Evolutionary conservation across 2,888 invertebrate genomes (phyloP).

Genomic region (Liopterus haemorrhoidalis): DNA sequence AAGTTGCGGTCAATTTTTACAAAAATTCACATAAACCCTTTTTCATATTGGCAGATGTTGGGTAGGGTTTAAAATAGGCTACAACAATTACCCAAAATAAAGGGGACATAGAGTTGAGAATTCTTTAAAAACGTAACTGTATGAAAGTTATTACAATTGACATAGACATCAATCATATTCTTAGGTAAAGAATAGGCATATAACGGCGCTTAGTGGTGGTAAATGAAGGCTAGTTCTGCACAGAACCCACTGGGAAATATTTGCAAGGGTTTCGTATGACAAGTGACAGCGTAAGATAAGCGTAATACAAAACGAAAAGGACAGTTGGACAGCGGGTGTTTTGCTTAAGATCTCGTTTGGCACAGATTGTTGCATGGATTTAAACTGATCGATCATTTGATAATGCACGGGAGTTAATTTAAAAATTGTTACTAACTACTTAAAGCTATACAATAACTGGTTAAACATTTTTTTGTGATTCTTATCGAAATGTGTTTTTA

Average conservation of each 20-base stretch:
- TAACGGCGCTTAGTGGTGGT: constrained; percentile 13
- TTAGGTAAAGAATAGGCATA: not conserved
- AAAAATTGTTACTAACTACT: no score
- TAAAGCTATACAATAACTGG: no score
- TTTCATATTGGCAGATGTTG: constrained; percentile 13
- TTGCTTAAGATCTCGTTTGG: no score
- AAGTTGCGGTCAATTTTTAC: constrained; percentile 20
- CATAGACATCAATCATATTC: constrained; percentile 19
- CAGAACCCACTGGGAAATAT: constrained; percentile 5
- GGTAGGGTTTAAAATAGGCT: no score
- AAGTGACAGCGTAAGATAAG: constrained; percentile 20
- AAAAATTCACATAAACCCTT: constrained; percentile 24
- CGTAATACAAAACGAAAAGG: constrained; percentile 17
- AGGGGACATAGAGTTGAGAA: not conserved
- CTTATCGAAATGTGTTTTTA: no score
- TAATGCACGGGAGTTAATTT: no score
- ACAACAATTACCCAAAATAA: not conserved
- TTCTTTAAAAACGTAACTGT: constrained; percentile 9
- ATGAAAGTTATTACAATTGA: constrained; percentile 16
- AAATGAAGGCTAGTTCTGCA: constrained; percentile 3
- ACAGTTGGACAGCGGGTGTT: constrained; percentile 10
- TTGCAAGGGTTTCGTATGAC: constrained; percentile 19
- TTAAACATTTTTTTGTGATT: no score
- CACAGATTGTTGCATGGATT: no score
- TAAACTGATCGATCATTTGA: no score